A percentile compares a stretch with the other conserved stretches of the same genome.
Conservation (phyloP, 2,888 invertebrate species). For the Heliconius charithonia region DNA sequence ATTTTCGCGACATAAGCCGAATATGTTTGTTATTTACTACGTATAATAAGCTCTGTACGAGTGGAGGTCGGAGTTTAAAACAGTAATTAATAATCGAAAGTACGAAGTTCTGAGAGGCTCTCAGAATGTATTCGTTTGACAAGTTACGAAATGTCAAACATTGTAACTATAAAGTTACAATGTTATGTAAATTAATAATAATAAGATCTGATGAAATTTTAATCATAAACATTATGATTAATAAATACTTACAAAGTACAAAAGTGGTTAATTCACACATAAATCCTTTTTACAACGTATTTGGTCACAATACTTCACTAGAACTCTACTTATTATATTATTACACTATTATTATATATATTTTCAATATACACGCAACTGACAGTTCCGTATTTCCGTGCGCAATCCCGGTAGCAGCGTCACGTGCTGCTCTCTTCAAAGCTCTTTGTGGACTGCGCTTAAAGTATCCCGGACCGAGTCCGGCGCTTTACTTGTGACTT, state of each 20-base stretch:
- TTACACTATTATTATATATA: constrained; percentile 1
- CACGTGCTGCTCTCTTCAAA: constrained; percentile 15
- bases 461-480: neutral
- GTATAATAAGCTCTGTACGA: constrained; percentile 16
- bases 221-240: neutral
- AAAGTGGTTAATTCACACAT: neutral
- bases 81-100: constrained; percentile 37
- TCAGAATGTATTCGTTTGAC: constrained; percentile 22
- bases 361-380: neutral
- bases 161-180: constrained; percentile 12
- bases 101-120: constrained; percentile 24
- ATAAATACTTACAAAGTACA: constrained; percentile 19
- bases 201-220: neutral
- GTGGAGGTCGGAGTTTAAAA: constrained; percentile 13
- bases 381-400: neutral
- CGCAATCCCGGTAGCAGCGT: neutral
- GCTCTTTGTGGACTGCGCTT: constrained; percentile 8
- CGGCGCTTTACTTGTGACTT: neutral
- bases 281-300: neutral
- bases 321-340: neutral
- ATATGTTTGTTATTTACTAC: constrained; percentile 16
- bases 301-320: neutral
- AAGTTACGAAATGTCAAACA: constrained; percentile 23
- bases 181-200: no score
- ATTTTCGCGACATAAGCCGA: neutral